Evolutionary conservation across 2,888 invertebrate species (phyloP), one percentile per base, ranked within the genome.

Genomic region (Rhopalosiphum nymphaeae): DNA sequence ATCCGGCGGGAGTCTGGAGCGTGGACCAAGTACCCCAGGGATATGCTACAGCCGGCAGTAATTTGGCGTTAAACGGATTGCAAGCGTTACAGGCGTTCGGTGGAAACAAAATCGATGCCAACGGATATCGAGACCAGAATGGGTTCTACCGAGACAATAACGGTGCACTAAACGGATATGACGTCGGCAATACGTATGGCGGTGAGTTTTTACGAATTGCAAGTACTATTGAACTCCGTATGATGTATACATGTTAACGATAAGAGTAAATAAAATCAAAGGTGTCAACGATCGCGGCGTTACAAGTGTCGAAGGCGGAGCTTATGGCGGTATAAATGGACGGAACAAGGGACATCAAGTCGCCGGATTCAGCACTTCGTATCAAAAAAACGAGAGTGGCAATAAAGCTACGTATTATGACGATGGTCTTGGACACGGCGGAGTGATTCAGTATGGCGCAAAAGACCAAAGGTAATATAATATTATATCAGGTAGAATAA

Each of bases 291-390:
- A 95, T 84, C 95, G 95, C 91, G 95, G 95, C 53, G 94, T 95
- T n/a, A 95, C 95, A 7, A 94, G 95, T 26, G 95, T 95, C 56
- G 94, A 94, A 42, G 95, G 95, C 3, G 95, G 95, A 29, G 95
- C 95, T 10, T 95, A 95, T 84, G 95, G 95, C 4, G 95, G 95
- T 46, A 94, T 95, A n/a, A 95, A 95, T n/a, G 95, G 96, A 0
- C 97, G 97, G 95, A 97, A 97, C 95, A 97, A 97, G 95, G 97
- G 97, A 9, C 97, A 97, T 95, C 97, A 97, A 95, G 97, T 97
- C 94, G 97, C 97, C 95, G 97, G 97, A 42, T 97, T 97, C 95
- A 97, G 97, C 95, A 97, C 97, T 95, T 97, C 97, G 29, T 97
- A 97, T 95, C 97, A 97, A 95, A 97, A 97, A 95, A 97, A 97